Evolutionary conservation across 1,140 invertebrate species (phyloP).

Genomic region (Papilio xuthus): DNA sequence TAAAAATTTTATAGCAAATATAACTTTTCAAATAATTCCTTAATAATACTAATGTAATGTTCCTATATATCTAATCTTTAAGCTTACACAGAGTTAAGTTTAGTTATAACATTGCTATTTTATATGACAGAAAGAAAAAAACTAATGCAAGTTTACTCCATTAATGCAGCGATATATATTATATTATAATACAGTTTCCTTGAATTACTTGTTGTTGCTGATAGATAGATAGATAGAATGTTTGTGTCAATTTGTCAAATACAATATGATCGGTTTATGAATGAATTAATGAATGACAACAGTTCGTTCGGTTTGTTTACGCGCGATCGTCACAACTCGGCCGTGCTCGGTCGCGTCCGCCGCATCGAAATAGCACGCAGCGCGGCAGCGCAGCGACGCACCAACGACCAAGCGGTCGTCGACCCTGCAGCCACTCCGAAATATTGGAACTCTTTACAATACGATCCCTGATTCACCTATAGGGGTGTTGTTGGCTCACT

Average conservation of each 20-base stretch:
- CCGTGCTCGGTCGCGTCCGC: constrained; percentile 61
- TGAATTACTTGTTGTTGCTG: constrained; percentile 45
- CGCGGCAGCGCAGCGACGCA: constrained; percentile 42
- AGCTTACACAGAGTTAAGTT: no score
- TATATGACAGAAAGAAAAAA: neutral
- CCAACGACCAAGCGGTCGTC: constrained; percentile 71
- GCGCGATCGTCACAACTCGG: constrained; percentile 65
- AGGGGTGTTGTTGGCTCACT: constrained; percentile 26
- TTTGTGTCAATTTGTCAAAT: constrained; percentile 71
- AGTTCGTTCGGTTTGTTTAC: constrained; percentile 79
- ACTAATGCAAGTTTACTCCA: neutral
- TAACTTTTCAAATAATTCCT: no score
- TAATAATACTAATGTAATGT: no score
- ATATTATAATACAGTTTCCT: constrained; percentile 33
- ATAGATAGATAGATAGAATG: constrained; percentile 60
- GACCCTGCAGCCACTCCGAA: constrained; percentile 75
- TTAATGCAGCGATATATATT: neutral
- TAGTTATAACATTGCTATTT: no score
- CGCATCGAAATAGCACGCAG: constrained; percentile 73
- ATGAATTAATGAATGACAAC: constrained; percentile 80
- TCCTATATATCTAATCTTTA: no score
- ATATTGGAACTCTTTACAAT: constrained; percentile 65
- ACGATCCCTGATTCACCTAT: constrained; percentile 45
- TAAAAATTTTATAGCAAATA: neutral
- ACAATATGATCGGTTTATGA: constrained; percentile 71